phyloP scores from a whole-genome alignment of 2,113 vertebrate genomes.

The Rhea americana region DNA sequence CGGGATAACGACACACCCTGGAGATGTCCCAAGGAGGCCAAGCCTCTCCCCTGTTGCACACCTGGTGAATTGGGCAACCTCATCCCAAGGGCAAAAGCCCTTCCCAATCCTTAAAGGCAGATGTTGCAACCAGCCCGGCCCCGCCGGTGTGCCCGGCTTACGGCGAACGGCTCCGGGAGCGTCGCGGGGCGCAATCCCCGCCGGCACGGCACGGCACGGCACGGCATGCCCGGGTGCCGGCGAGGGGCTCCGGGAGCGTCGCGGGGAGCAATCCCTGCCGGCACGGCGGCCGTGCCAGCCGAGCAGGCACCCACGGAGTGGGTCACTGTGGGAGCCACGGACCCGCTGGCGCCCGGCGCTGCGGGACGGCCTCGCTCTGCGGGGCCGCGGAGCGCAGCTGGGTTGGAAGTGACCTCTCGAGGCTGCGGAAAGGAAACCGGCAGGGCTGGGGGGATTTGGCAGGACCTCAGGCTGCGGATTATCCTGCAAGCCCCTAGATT shows the following conservation, averaged over 20 bases:
- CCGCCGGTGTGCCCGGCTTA: no score
- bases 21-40: not conserved
- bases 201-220: no score
- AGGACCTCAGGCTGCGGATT: conserved; percentile 10
- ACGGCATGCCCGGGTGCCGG: no score
- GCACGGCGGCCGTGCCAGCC: no score
- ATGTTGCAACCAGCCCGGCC: not conserved
- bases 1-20: not conserved
- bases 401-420: conserved; percentile 43
- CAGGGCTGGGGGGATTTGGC: conserved; percentile 41
- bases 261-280: no score
- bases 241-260: no score
- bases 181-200: no score
- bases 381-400: not conserved
- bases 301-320: no score
- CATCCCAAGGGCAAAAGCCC: not conserved
- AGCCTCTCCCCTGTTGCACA: rapidly evolving
- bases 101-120: no score
- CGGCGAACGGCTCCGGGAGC: no score
- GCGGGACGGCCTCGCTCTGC: rapidly evolving
- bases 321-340: no score
- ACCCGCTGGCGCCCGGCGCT: not conserved
- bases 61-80: rapidly evolving
- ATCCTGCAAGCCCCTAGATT: conserved; percentile 20
- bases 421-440: not conserved